These are phyloP conservation scores for Idaea straminata DNA, from an alignment of 2,888 invertebrate species.

Conservation along the genomic window DNA sequence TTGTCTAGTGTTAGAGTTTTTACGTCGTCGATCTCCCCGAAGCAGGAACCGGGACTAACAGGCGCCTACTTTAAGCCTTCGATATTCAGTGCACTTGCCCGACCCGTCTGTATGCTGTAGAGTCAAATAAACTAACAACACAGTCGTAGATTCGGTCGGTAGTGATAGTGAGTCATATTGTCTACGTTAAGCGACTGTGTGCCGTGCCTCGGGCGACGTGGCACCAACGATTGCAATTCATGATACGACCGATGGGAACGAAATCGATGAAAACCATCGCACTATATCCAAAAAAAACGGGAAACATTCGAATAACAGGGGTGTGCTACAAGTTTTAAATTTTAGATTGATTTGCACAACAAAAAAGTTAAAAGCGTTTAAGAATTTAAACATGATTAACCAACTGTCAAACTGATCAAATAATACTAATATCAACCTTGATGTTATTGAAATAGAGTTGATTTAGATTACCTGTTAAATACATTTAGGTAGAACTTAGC, in stretches of 20 bases:
- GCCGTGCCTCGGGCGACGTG: constrained; percentile 54
- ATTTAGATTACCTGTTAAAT: too few species aligned
- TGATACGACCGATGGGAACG: constrained; percentile 37
- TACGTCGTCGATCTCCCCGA: too few species aligned
- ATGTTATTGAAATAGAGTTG: too few species aligned
- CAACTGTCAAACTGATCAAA: too few species aligned
- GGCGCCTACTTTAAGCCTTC: neutral
- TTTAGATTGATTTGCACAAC: neutral
- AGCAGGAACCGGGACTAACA: neutral
- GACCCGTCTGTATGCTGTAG: neutral
- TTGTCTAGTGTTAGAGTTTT: too few species aligned
- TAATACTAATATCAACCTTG: too few species aligned
- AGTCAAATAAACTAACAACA: neutral
- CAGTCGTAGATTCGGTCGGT: neutral
- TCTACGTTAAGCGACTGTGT: constrained; percentile 9
- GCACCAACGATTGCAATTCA: constrained; percentile 59
- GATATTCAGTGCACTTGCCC: neutral
- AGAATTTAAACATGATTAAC: too few species aligned
- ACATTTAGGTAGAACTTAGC: too few species aligned
- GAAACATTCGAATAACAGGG: neutral
- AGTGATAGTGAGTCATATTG: constrained; percentile 39
- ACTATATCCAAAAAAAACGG: neutral
- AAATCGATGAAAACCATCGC: constrained; percentile 32
- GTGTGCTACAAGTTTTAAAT: neutral
- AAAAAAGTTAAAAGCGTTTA: too few species aligned